Evolutionary conservation across 2,888 invertebrate species (phyloP).

Genomic region (Allacma fusca): DNA sequence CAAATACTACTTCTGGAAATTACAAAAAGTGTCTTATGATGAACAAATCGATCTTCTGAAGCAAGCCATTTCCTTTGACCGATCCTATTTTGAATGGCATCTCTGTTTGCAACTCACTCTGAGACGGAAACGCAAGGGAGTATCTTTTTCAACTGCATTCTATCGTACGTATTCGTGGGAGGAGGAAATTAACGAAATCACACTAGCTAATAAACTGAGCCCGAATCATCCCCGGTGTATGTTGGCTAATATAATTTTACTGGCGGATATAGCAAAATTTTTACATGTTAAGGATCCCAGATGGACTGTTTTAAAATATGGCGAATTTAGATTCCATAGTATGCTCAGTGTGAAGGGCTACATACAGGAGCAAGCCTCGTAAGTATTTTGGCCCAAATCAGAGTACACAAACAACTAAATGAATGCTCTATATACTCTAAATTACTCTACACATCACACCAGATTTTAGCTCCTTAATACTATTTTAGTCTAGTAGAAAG

Average conservation of each 20-base stretch:
- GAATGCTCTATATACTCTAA: too few relatives aligned
- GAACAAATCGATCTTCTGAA: constrained; percentile 20
- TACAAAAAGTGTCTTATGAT: background rate
- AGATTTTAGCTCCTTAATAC: too few relatives aligned
- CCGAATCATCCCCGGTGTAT: constrained; percentile 11
- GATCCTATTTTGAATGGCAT: constrained; percentile 27
- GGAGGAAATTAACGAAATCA: constrained; percentile 13
- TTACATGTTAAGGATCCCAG: background rate
- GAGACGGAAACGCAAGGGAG: background rate
- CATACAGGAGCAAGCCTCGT: constrained; percentile 29
- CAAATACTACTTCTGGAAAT: constrained; percentile 27
- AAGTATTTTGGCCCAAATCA: too few relatives aligned
- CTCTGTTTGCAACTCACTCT: constrained; percentile 5
- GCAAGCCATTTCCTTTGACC: background rate
- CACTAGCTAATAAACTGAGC: constrained; percentile 22
- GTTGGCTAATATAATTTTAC: constrained; percentile 14
- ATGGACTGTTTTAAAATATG: constrained; percentile 30
- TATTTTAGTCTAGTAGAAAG: too few relatives aligned
- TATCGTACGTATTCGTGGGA: constrained; percentile 23
- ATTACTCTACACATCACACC: too few relatives aligned
- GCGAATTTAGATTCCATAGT: constrained; percentile 28
- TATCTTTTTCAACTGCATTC: background rate
- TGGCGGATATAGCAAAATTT: constrained; percentile 29
- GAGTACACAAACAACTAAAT: constrained; percentile 10
- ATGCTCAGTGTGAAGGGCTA: constrained; percentile 31